Evolutionary conservation across 2,113 vertebrate species (phyloP).

Genomic region (Clarias batrachus): DNA sequence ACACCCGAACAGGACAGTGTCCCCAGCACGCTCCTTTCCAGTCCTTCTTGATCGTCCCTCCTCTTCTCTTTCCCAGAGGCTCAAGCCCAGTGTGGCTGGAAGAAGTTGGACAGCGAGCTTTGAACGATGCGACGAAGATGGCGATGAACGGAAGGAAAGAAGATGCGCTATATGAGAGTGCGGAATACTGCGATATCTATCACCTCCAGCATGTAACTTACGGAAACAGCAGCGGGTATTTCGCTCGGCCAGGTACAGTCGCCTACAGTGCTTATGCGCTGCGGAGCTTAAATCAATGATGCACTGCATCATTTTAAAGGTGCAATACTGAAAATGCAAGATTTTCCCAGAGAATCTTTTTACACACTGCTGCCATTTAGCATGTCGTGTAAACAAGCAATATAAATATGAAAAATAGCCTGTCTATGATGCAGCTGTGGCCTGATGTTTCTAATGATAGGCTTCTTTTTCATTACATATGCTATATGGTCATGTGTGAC

Average conservation of each 20-base stretch:
- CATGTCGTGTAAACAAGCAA: neutral
- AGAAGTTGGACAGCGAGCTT: slow-evolving; percentile 62
- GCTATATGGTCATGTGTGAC: neutral
- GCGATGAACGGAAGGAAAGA: slow-evolving; percentile 74
- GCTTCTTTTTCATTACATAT: neutral
- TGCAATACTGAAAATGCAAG: slow-evolving; percentile 10
- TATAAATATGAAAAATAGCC: neutral
- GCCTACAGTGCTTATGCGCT: slow-evolving; percentile 11
- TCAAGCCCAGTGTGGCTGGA: slow-evolving; percentile 30
- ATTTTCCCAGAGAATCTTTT: neutral
- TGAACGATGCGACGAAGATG: slow-evolving; percentile 76
- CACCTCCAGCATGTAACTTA: slow-evolving; percentile 65
- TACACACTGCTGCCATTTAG: neutral
- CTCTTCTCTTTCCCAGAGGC: slow-evolving; percentile 2
- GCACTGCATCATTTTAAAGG: slow-evolving; percentile 37
- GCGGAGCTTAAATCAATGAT: slow-evolving; percentile 42
- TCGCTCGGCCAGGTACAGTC: slow-evolving; percentile 72
- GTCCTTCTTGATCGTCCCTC: neutral
- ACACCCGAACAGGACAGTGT: neutral
- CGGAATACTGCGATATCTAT: slow-evolving; percentile 69
- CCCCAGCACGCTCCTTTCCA: neutral
- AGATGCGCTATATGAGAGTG: slow-evolving; percentile 70
- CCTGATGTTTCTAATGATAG: neutral
- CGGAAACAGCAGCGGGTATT: slow-evolving; percentile 69
- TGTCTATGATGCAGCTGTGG: neutral